Conservation (phyloP, 2,797 vertebrate species). For the Telmatherina bonti region DNA sequence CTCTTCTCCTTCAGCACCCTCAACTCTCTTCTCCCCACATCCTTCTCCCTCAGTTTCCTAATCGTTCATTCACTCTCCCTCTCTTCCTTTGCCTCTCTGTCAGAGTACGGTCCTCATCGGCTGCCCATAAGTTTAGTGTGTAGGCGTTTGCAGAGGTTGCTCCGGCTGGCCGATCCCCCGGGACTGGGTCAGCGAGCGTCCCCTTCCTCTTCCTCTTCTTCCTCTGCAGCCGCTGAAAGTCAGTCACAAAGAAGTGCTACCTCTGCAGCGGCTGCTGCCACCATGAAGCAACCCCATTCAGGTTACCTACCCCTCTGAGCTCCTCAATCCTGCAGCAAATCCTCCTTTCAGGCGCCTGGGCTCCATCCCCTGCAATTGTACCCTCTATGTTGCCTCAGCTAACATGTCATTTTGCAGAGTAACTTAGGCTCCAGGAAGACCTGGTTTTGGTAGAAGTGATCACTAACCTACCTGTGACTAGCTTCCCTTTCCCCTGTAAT, state of each 20-base stretch:
- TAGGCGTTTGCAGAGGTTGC: conserved; percentile 96
- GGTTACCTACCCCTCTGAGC: conserved; percentile 82
- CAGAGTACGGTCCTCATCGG: conserved; percentile 92
- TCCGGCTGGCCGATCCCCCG: conserved; percentile 94
- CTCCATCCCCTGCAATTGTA: conserved; percentile 26
- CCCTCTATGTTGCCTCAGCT: conserved; percentile 17
- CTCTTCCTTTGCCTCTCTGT: conserved; percentile 78
- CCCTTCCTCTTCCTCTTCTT: conserved; percentile 70
- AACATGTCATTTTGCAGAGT: conserved; percentile 36
- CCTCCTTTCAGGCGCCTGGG: conserved; percentile 25
- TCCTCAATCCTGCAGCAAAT: conserved; percentile 22
- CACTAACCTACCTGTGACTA: conserved; percentile 56
- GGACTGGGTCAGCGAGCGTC: conserved; percentile 86
- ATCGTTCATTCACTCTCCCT: conserved; percentile 75
- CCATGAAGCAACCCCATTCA: conserved; percentile 83
- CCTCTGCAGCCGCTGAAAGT: conserved; percentile 81
- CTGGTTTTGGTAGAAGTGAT: conserved; percentile 44
- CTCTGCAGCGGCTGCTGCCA: conserved; percentile 78
- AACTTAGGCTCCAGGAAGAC: conserved; percentile 36
- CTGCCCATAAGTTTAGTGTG: conserved; percentile 96
- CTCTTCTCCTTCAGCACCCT: conserved; percentile 54
- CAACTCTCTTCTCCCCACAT: conserved; percentile 44
- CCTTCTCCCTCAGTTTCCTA: conserved; percentile 53
- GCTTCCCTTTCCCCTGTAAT: conserved; percentile 35
- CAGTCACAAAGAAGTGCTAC: conserved; percentile 80